Evolutionary conservation across 2,797 vertebrate genomes (phyloP), one percentile per base, ranked within the genome.

Genomic region (Galaxias olidus): DNA sequence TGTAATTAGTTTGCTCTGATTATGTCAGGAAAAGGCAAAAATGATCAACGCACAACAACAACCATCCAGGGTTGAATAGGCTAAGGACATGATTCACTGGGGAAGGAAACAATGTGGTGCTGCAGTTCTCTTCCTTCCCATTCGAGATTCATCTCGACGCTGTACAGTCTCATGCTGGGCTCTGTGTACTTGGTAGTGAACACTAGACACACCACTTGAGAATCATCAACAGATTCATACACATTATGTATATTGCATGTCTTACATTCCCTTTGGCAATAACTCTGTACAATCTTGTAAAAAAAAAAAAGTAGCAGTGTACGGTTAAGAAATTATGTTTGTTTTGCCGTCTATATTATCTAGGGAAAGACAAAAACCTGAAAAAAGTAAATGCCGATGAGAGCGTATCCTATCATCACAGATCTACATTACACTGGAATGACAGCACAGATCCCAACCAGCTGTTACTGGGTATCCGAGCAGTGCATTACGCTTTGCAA

Each of bases 391-490:
- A 80, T 76, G 76, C 75, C 79, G 71, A 58, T 67, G 76, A 80
- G 71, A 84, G 66, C 65, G 71, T 67, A 77, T 79, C 78, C 76
- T 82, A 73, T 86, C 80, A 86, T 85, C 83, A 67, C 79, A 79
- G 76, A 86, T 87, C 81, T 82, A 76, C 82, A 81, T 84, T 84
- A 82, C 74, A 73, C 47, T 73, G 73, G 58, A 76, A 77, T 74
- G 78, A 86, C 82, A 87, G 68, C 61, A 66, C 77, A 81, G 81
- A 83, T 61, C 61, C 9, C 14, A 10, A 81, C 78, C 86, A 88
- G 78, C 72, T 79, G 80, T 77, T 83, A 75, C 63, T 12, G 68
- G 76, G 74, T 65, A 46, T 15, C 68, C 65, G 66, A 77, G 71
- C 69, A 64, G 65, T 51, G 62, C 49, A 74, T 81, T 69, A 69